Evolutionary conservation across 2,888 invertebrate genomes (phyloP), one percentile per base, ranked within the genome.

Genomic region (Danaus chrysippus): DNA sequence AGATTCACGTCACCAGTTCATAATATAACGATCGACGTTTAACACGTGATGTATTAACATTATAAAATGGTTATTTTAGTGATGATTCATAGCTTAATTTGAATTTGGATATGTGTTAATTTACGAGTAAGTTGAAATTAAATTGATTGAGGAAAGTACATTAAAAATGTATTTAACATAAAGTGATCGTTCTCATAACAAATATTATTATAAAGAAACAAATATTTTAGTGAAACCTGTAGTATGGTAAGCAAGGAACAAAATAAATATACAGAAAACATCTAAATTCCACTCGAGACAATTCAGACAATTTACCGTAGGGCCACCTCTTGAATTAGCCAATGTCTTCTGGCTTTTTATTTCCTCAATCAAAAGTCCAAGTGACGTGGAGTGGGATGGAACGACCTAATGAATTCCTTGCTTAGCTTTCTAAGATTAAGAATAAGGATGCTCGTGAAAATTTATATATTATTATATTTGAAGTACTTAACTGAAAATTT

Each of bases 311-410:
- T 86, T 81, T 78, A 76, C 69, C 73, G 73, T 71, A 68, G 69
- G 71, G 72, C 76, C 69, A 75, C 82, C 84, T 81, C 85, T 87
- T 79, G 82, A 86, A 83, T 85, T 82, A 84, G 83, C 76, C 73
- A 73, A 77, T 79, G 79, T 81, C 81, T 81, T 74, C 77, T 72
- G 78, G 81, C 83, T 84, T 86, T 88, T 88, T 86, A 87, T 87
- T 84, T 84, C 87, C 85, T 80, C 88, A 87, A 89, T 90, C 87
- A 86, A 86, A 87, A 78, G 85, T 83, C 83, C 82, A 77, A 86
- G 84, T 82, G 83, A 78, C 79, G 78, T 81, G 76, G 76, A 86
- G 87, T 85, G 84, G 83, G 81, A 70, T 75, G 75, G 72, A 82
- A 84, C 83, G 84, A 83, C 79, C 83, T 89, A 88, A 89, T 88